phyloP scores from a whole-genome alignment of 2,797 vertebrate species.

The Poecile montanus region DNA sequence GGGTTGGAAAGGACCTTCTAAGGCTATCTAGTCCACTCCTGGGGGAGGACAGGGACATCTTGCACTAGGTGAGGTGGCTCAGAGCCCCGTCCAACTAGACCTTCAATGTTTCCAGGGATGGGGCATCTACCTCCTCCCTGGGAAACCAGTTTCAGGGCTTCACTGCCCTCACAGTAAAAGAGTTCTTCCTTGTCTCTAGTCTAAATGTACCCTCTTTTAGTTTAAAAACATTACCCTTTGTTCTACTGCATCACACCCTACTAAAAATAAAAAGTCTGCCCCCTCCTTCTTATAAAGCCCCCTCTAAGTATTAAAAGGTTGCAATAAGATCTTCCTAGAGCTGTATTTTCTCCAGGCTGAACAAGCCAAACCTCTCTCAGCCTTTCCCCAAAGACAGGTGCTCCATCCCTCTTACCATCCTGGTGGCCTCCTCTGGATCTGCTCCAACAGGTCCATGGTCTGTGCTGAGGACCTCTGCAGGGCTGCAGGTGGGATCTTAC shows the following conservation, averaged over 20 bases:
- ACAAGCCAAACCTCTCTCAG: background rate
- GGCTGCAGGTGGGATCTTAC: background rate
- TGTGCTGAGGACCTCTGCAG: background rate
- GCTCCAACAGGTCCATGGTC: background rate
- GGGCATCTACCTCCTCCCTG: background rate
- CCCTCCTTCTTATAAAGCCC: background rate
- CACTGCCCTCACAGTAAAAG: background rate
- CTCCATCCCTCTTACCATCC: background rate
- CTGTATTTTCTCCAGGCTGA: background rate
- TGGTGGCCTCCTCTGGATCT: background rate
- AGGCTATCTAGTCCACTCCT: background rate
- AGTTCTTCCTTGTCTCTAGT: background rate
- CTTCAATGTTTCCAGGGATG: background rate
- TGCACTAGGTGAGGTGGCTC: background rate
- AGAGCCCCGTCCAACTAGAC: background rate
- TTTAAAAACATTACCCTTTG: background rate
- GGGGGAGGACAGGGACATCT: background rate
- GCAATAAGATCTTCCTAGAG: background rate
- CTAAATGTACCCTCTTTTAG: background rate
- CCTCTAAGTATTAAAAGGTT: background rate
- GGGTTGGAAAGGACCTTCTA: background rate
- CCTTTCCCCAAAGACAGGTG: background rate
- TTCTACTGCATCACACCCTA: background rate
- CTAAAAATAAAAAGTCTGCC: background rate
- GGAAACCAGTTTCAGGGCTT: background rate